Evolutionary conservation across 2,888 invertebrate genomes (phyloP).

Genomic region (Cabera pusaria): DNA sequence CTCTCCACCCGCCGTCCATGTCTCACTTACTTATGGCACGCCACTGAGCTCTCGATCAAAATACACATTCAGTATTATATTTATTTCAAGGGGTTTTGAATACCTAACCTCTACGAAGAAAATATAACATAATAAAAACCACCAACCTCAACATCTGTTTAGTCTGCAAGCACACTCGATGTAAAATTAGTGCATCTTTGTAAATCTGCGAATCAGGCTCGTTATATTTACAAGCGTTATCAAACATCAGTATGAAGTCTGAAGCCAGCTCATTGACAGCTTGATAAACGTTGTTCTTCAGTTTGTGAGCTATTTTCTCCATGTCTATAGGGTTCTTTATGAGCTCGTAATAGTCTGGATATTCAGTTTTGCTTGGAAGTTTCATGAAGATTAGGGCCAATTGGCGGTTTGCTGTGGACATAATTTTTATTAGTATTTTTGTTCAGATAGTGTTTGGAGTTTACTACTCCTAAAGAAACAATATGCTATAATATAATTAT

Average conservation of each 20-base stretch:
- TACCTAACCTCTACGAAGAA: no score
- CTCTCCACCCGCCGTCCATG: no score
- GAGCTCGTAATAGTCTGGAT: conserved; percentile 98
- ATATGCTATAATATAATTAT: no score
- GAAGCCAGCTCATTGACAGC: conserved; percentile 93
- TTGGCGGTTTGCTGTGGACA: conserved; percentile 88
- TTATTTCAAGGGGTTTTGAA: no score
- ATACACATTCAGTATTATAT: no score
- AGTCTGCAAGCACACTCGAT: conserved; percentile 95
- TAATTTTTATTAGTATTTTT: no score
- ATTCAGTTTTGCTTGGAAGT: conserved; percentile 95
- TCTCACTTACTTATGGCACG: no score
- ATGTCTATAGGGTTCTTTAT: conserved; percentile 98
- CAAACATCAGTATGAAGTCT: conserved; percentile 96
- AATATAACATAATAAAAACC: no score
- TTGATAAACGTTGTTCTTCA: conserved; percentile 90
- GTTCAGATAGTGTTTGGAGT: no score
- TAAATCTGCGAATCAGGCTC: conserved; percentile 99
- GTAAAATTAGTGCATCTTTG: conserved; percentile 96
- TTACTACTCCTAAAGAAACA: no score
- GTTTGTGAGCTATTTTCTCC: conserved; percentile 94
- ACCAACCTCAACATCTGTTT: conserved; percentile 91
- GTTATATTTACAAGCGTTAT: conserved; percentile 98
- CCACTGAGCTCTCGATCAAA: no score
- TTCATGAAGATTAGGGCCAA: conserved; percentile 97